A percentile compares a stretch with the other conserved stretches of the same genome.
These are phyloP conservation scores for Anaspis maculata DNA, from an alignment of 2,888 invertebrate genomes.

Conservation along the genomic window DNA sequence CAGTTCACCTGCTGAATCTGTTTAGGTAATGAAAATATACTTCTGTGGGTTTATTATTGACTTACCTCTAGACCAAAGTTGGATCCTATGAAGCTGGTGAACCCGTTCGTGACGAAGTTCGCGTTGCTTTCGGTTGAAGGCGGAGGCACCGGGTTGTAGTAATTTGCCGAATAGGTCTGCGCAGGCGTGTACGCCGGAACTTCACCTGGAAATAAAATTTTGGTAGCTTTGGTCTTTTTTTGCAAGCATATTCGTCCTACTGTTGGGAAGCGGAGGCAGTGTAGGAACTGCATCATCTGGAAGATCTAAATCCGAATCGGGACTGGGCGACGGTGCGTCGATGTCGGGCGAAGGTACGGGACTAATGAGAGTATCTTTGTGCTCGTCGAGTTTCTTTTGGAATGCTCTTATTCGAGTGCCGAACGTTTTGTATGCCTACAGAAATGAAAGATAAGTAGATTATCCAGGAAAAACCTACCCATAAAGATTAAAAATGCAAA, in stretches of 20 bases:
- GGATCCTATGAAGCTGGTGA: constrained; percentile 56
- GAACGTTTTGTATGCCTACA: constrained; percentile 92
- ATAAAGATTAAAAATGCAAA: no score
- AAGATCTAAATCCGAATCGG: constrained; percentile 72
- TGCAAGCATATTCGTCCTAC: not conserved
- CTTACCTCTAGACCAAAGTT: constrained; percentile 47
- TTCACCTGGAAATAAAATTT: no score
- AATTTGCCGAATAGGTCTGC: constrained; percentile 36
- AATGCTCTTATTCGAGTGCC: constrained; percentile 78
- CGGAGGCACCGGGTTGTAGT: constrained; percentile 43
- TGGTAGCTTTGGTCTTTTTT: no score
- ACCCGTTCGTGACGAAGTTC: constrained; percentile 45
- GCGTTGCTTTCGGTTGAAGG: constrained; percentile 19
- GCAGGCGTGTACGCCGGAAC: constrained; percentile 6
- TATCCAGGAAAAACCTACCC: no score
- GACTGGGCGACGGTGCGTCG: constrained; percentile 66
- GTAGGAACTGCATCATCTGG: constrained; percentile 47
- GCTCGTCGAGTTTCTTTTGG: constrained; percentile 78
- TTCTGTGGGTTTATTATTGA: no score
- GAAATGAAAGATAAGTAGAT: constrained; percentile 12
- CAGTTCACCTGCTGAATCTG: no score
- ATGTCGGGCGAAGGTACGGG: constrained; percentile 65
- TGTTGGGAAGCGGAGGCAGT: not conserved
- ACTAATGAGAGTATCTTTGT: constrained; percentile 60
- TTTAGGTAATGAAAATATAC: no score